A percentile compares a stretch with the other conserved stretches of the same genome.
These are phyloP conservation scores for Takifugu ocellatus DNA, from an alignment of 2,797 vertebrate species.

Conservation along the genomic window DNA sequence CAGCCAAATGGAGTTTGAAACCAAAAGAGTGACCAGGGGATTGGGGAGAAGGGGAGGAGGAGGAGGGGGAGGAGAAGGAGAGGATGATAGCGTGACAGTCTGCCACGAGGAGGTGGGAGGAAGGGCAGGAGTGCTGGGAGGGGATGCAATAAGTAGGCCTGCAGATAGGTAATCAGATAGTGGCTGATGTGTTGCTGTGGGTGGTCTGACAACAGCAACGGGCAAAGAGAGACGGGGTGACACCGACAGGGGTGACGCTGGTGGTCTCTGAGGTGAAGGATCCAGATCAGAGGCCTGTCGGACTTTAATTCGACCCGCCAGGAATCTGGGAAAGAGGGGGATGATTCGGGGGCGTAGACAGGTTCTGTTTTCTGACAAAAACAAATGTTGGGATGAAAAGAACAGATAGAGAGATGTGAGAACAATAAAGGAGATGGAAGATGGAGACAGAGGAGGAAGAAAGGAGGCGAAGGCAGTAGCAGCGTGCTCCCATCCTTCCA, in stretches of 20 bases:
- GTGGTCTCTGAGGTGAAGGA: constrained; percentile 16
- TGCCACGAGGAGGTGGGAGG: constrained; percentile 17
- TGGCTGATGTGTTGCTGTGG: constrained; percentile 66
- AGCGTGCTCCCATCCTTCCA: constrained; percentile 56
- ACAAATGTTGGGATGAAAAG: neutral
- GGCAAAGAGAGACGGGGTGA: constrained; percentile 18
- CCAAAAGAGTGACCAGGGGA: constrained; percentile 77
- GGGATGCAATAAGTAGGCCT: constrained; percentile 43
- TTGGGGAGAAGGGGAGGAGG: constrained; percentile 56
- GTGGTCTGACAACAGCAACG: constrained; percentile 43
- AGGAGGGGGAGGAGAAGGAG: constrained; percentile 51
- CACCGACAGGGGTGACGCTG: constrained; percentile 1
- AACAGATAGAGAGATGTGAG: neutral
- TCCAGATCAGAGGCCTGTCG: neutral
- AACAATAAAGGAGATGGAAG: constrained; percentile 2
- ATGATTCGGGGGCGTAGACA: neutral
- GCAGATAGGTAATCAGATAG: constrained; percentile 43
- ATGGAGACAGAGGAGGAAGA: constrained; percentile 35
- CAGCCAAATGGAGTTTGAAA: constrained; percentile 79
- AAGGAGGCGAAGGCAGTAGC: constrained; percentile 43
- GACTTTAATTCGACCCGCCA: neutral
- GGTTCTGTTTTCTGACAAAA: neutral
- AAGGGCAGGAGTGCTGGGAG: constrained; percentile 18
- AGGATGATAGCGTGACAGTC: constrained; percentile 63
- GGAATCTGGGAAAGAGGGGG: neutral